These are phyloP conservation scores for Muscina levida DNA, from an alignment of 2,888 invertebrate species.

Conservation along the genomic window DNA sequence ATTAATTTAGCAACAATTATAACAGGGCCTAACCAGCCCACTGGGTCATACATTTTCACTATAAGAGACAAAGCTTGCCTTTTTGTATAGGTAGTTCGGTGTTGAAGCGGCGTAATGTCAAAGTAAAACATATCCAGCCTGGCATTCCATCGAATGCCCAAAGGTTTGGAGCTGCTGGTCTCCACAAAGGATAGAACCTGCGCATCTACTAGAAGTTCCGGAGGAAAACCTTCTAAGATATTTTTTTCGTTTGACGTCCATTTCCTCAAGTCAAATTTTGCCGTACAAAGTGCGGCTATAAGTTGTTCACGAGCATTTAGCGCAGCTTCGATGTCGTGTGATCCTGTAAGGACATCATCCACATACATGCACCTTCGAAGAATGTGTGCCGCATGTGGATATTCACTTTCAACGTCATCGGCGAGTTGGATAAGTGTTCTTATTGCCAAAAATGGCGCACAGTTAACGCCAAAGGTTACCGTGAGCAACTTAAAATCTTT, in stretches of 20 bases:
- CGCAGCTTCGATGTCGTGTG: background rate
- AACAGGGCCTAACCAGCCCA: slow-evolving; percentile 20
- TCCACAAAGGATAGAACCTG: too few species aligned
- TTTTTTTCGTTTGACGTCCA: background rate
- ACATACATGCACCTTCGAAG: background rate
- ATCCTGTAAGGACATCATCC: background rate
- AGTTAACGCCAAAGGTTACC: background rate
- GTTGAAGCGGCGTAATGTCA: background rate
- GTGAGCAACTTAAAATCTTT: too few species aligned
- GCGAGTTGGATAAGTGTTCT: background rate
- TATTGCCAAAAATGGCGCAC: background rate
- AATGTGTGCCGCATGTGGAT: background rate
- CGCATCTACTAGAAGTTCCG: background rate
- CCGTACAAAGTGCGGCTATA: background rate
- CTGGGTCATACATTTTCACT: too few species aligned
- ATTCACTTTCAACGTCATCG: background rate
- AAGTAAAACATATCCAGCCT: too few species aligned
- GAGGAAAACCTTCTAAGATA: background rate
- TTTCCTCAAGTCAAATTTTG: slow-evolving; percentile 5
- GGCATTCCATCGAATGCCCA: too few species aligned
- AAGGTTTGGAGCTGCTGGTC: background rate
- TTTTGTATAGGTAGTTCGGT: background rate
- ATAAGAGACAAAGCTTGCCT: too few species aligned
- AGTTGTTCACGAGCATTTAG: background rate
- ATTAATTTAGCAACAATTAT: too few species aligned